A percentile compares a stretch with the other conserved stretches of the same genome.
phyloP scores from a whole-genome alignment of 2,888 invertebrate genomes.

The Brenthis hecate region DNA sequence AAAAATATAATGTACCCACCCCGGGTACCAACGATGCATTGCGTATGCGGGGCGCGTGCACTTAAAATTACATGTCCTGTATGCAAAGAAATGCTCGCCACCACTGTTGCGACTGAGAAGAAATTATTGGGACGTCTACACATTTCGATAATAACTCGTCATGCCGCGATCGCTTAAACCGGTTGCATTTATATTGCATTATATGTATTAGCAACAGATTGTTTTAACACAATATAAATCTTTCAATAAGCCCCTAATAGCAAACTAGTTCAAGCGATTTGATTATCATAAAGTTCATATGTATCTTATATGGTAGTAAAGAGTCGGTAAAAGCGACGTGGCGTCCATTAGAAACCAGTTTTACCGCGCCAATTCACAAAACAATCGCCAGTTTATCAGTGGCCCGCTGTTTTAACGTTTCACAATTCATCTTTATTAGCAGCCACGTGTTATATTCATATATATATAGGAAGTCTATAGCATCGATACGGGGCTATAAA shows the following conservation, averaged over 20 bases:
- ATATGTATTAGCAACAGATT: conserved; percentile 9
- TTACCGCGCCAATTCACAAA: conserved; percentile 38
- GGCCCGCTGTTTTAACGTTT: conserved; percentile 37
- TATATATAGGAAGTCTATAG: conserved; percentile 61
- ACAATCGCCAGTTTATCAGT: conserved; percentile 37
- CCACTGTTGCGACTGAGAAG: conserved; percentile 52
- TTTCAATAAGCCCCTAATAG: conserved; percentile 21
- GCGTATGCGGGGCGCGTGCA: conserved; percentile 70
- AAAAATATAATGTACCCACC: conserved; percentile 72
- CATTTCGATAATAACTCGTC: conserved; percentile 22
- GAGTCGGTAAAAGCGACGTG: conserved; percentile 34
- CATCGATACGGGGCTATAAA: conserved; percentile 56
- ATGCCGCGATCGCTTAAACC: not conserved
- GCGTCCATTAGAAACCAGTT: conserved; percentile 43
- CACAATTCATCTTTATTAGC: conserved; percentile 43
- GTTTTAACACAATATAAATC: conserved; percentile 22
- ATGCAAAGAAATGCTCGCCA: conserved; percentile 68
- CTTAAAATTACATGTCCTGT: conserved; percentile 75
- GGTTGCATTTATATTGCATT: conserved; percentile 11
- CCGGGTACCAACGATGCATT: conserved; percentile 63
- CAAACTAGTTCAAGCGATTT: conserved; percentile 30
- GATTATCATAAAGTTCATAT: conserved; percentile 32
- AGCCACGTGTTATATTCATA: conserved; percentile 45
- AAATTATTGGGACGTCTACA: conserved; percentile 51
- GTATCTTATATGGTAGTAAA: conserved; percentile 32